These are phyloP conservation scores for Illadopsis cleaveri DNA, from an alignment of 2,113 vertebrate species.

Conservation along the genomic window DNA sequence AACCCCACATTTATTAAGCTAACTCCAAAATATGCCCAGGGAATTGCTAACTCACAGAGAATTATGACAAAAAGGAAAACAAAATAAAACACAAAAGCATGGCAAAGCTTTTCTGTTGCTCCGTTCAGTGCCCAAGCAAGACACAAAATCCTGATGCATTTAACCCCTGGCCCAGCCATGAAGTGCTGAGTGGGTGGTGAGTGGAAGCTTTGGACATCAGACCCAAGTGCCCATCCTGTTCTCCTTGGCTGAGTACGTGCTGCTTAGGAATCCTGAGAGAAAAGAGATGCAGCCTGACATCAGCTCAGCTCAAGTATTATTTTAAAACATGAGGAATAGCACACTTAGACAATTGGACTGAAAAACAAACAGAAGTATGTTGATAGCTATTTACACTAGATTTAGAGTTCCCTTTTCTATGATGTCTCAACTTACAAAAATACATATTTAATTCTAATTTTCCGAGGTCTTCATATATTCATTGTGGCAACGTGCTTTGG, in stretches of 20 bases:
- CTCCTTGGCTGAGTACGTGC: background rate
- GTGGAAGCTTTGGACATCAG: background rate
- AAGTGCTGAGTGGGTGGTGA: background rate
- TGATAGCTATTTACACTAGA: conserved; percentile 64
- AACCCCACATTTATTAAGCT: background rate
- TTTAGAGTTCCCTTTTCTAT: conserved; percentile 42
- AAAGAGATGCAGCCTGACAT: background rate
- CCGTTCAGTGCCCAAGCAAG: background rate
- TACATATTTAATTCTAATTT: conserved; percentile 49
- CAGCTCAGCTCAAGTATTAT: conserved; percentile 18
- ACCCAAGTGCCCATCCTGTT: background rate
- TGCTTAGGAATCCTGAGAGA: background rate
- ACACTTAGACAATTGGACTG: conserved; percentile 40
- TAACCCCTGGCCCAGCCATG: background rate
- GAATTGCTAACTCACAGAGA: background rate
- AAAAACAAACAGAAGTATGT: conserved; percentile 70
- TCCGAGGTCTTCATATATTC: background rate
- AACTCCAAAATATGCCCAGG: background rate
- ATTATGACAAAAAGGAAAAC: background rate
- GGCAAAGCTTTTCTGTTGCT: background rate
- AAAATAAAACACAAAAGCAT: background rate
- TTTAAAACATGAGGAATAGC: conserved; percentile 33
- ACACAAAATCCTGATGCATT: background rate
- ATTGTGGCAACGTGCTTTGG: background rate
- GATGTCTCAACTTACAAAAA: conserved; percentile 69